Evolutionary conservation across 1,140 invertebrate genomes (phyloP).

Genomic region (Papilio polytes): DNA sequence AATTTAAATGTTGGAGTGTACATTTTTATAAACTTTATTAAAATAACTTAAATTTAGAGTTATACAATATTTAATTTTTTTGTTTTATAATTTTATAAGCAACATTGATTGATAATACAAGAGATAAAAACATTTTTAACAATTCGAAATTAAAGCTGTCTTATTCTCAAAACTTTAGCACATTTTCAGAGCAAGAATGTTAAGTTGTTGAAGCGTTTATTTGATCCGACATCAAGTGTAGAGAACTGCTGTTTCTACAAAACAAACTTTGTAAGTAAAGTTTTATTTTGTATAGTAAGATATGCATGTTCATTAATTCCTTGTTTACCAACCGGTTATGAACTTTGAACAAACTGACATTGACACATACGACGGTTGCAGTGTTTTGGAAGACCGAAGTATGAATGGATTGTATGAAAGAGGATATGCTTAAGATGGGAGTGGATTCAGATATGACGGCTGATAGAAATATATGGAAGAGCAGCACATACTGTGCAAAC

Average conservation of each 20-base stretch:
- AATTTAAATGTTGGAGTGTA: not conserved
- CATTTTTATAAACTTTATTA: not conserved
- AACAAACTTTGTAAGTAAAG: conserved; percentile 2
- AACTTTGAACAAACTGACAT: too few relatives aligned
- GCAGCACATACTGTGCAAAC: too few relatives aligned
- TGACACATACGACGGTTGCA: too few relatives aligned
- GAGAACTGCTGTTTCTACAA: conserved; percentile 1
- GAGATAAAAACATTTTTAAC: not conserved
- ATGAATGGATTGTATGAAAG: too few relatives aligned
- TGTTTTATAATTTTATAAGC: too few relatives aligned
- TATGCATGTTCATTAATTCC: not conserved
- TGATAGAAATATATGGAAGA: too few relatives aligned
- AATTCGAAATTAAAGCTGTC: not conserved
- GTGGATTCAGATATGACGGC: too few relatives aligned
- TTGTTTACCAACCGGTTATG: not conserved
- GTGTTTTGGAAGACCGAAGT: too few relatives aligned
- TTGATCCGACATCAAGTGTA: conserved; percentile 3
- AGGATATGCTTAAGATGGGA: too few relatives aligned
- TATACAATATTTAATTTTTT: too few relatives aligned
- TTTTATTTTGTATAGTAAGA: conserved; percentile 10
- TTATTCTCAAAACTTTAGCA: not conserved
- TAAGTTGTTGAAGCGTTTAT: conserved; percentile 7
- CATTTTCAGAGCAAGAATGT: conserved; percentile 3
- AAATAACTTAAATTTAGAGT: not conserved
- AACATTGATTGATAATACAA: not conserved